These are phyloP conservation scores for Mythimna pallens DNA, from an alignment of 2,888 invertebrate genomes.

Conservation along the genomic window DNA sequence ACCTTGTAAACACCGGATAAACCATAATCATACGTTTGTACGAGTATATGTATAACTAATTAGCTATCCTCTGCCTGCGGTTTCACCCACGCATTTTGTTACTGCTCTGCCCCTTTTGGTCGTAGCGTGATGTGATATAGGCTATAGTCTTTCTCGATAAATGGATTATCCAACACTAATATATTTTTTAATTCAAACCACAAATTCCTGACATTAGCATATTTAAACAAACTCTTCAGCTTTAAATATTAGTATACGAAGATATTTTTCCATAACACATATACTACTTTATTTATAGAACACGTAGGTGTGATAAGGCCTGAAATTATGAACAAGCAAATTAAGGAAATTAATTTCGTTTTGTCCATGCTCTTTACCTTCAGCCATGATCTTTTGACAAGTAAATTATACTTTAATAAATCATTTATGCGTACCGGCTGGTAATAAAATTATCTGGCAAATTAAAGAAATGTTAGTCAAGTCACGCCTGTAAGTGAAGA, in stretches of 20 bases:
- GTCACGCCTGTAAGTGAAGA: background rate
- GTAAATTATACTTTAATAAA: slow-evolving; percentile 4
- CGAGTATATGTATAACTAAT: background rate
- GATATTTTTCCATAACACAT: background rate
- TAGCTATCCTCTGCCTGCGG: no score
- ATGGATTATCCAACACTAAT: no score
- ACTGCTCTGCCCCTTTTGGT: no score
- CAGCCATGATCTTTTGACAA: slow-evolving; percentile 34
- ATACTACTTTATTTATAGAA: background rate
- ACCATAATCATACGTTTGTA: background rate
- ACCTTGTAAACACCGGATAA: slow-evolving; percentile 6
- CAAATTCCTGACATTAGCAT: no score
- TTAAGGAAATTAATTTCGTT: slow-evolving; percentile 12
- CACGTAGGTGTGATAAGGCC: background rate
- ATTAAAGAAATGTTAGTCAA: background rate
- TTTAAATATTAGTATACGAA: no score
- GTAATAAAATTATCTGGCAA: background rate
- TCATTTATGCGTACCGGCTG: slow-evolving; percentile 9
- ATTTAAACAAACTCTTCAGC: no score
- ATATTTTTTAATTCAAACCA: no score
- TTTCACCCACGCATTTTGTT: no score
- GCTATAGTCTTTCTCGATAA: no score
- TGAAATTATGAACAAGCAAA: background rate
- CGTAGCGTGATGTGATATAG: no score
- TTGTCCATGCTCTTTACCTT: slow-evolving; percentile 28